Conservation (phyloP, 2,888 invertebrate species). For the Chymomyza fuscimana region DNA sequence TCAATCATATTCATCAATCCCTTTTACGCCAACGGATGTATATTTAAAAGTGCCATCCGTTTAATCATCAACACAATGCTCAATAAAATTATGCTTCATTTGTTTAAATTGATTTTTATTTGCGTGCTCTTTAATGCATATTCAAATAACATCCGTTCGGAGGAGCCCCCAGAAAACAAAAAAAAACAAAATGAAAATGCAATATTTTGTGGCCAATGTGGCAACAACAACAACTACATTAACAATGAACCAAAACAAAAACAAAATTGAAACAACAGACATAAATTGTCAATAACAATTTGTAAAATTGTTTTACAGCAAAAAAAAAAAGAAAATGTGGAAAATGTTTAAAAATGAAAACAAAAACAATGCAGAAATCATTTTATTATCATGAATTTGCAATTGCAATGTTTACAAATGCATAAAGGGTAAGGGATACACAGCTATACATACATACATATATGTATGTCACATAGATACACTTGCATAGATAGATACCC, state of each 20-base stretch:
- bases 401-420: constrained; percentile 56
- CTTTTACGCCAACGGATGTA: not conserved
- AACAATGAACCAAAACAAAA: constrained; percentile 47
- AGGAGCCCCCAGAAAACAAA: constrained; percentile 1
- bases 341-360: constrained; percentile 3
- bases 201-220: not conserved
- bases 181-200: constrained; percentile 16
- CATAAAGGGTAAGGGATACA: constrained; percentile 9
- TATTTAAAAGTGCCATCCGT: not conserved
- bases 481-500: too few relatives aligned
- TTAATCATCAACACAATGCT: constrained; percentile 3
- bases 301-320: constrained; percentile 61
- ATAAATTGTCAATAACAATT: constrained; percentile 71
- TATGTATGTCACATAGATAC: too few relatives aligned
- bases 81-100: constrained; percentile 59
- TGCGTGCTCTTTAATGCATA: constrained; percentile 46
- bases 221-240: not conserved
- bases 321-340: constrained; percentile 38
- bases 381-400: constrained; percentile 55
- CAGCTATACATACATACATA: not conserved
- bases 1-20: not conserved
- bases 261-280: constrained; percentile 15
- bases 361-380: constrained; percentile 35
- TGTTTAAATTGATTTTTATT: constrained; percentile 63
- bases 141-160: constrained; percentile 42